Base-by-base conservation (phyloP, 2,797 vertebrate genomes). In the Phrynocephalus vlangalii region DNA sequence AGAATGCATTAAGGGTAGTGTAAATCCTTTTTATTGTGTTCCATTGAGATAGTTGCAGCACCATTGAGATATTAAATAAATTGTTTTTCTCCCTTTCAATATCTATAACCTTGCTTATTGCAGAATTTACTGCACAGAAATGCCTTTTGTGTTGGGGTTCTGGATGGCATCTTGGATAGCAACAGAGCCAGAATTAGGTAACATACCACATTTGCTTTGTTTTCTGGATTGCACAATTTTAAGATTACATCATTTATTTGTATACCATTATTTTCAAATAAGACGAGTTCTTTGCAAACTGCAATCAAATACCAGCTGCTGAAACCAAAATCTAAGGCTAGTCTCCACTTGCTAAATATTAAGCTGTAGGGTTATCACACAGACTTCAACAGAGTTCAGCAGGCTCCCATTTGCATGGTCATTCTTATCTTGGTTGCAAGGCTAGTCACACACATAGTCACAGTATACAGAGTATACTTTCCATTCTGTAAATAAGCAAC, bases 231-330 rank as follows among this genome's bases (percentile, higher is more conserved):
- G 11, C 77, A 76, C 79, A 88, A 9, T 67, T 89, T 94, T 87
- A 22, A 67, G 60, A 6, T 90, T 86, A 79, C 95, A 91, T 89
- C 89, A 86, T 95, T 96, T 93, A 92, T 96, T 92, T 94, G 90
- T 85, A 84, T 79, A 92, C 86, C 0, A 90, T 87, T 44, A 93
- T 91, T 95, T 94, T 94, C 92, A 95, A 95, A 94, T 94, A 92
- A 94, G 94, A 93, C 92, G 92, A 92, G 95, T 96, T 92, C 91
- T 88, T 83, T 85, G 88, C 90, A 88, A 78, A 88, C 82, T 77
- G 79, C 75, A 16, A 87, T 94, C 87, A 94, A 92, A 91, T 92
- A 90, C 93, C 90, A 96, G 94, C 95, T 95, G 91, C 93, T 96
- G 95, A 85, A 86, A 56, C 16, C 15, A 5, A 63, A 5, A 16